Base-by-base conservation (phyloP, 2,113 vertebrate genomes). In the Gymnarchus niloticus region DNA sequence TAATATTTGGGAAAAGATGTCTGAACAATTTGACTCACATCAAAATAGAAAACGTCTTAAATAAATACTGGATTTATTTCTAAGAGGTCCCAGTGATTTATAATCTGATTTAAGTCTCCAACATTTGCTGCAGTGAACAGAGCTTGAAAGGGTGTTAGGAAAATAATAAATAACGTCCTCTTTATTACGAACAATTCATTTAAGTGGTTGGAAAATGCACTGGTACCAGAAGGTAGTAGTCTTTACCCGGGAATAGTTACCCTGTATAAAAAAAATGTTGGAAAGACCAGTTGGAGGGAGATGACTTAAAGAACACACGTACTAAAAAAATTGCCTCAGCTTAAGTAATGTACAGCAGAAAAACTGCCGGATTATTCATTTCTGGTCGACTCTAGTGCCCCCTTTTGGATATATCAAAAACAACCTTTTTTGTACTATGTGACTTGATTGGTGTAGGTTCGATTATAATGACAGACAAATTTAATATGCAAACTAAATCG, bases 341-440 rank as follows among this genome's bases (percentile, higher is more conserved):
- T 33, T n/a, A 33, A 19, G 17, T 17, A n/a, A 37, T 51, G 12
- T 81, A 33, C 25, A n/a, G 17, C 49, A 81, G 25, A 82, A 33
- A 82, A 17, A n/a, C 19, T 65, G 1, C 19, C 25, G 59, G 49
- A 8, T 28, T 33, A 61, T 84, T 28, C 51, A 25, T 57, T 57
- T 77, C 51, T 28, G 52, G 59, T 85, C 56, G 77, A 81, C 85
- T 86, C 44, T 86, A 81, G 37, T 48, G 56, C 85, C 85, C 77
- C 56, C 85, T 82, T 49, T 82, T 86, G 85, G 78, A 86, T 48
- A 37, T 44, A 56, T 25, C 51, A 3, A 57, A 56, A 81, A 56
- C 44, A 41, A 17, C 77, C 61, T 17, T 85, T 59, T 1, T 56
- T 44, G 9, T 41, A 46, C 8, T 57, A 19, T 61, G 21, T 23